Conservation (phyloP, 2,888 invertebrate species). For the Meliscaeva auricollis region DNA sequence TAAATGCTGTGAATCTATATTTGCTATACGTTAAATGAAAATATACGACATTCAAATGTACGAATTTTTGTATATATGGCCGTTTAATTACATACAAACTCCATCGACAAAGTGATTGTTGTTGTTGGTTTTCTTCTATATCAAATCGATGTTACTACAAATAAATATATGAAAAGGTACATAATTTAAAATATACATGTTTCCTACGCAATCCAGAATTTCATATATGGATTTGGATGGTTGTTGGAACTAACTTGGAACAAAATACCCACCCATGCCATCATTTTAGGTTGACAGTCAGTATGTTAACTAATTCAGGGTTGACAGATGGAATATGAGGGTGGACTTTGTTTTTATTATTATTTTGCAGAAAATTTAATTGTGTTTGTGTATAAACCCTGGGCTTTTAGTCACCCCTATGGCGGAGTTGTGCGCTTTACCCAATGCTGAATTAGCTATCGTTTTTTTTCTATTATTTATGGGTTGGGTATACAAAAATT, state of each 20-base stretch:
- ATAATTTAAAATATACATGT: neutral
- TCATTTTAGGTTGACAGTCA: neutral
- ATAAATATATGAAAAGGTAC: neutral
- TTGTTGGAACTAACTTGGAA: neutral
- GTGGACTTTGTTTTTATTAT: slow-evolving; percentile 15
- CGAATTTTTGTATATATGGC: neutral
- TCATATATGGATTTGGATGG: neutral
- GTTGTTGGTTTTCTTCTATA: slow-evolving; percentile 15
- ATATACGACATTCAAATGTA: slow-evolving; percentile 7
- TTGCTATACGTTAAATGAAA: slow-evolving; percentile 21
- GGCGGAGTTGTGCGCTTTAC: neutral
- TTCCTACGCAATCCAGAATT: neutral
- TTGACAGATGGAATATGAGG: slow-evolving; percentile 34
- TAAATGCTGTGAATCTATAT: slow-evolving; percentile 34
- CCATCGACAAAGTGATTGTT: neutral
- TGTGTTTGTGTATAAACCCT: slow-evolving; percentile 20
- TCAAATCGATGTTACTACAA: neutral
- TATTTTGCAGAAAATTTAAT: slow-evolving; percentile 3
- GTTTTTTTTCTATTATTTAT: too few species aligned
- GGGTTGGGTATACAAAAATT: too few species aligned
- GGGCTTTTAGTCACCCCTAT: slow-evolving; percentile 14
- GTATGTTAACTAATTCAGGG: slow-evolving; percentile 25
- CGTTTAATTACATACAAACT: slow-evolving; percentile 23
- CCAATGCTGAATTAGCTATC: too few species aligned
- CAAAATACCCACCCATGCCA: neutral